Conservation (phyloP, 2,113 vertebrate genomes). For the Phycodurus eques region DNA sequence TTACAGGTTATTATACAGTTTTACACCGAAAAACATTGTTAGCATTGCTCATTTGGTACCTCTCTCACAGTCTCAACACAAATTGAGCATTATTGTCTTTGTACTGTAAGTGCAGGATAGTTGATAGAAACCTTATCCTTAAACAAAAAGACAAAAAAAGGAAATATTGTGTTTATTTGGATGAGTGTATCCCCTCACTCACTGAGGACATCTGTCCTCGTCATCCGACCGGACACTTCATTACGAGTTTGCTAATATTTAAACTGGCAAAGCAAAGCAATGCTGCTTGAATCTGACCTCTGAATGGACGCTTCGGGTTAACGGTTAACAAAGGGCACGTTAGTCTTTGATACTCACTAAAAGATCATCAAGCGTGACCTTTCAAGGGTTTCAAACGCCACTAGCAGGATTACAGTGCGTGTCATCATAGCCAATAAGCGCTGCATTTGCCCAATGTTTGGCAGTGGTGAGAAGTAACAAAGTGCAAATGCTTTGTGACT, state of each 20-base stretch:
- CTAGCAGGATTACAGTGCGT: background rate
- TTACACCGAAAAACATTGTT: no score
- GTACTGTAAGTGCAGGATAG: no score
- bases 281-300: slow-evolving; percentile 40
- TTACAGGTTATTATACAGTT: no score
- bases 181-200: background rate
- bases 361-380: slow-evolving; percentile 28
- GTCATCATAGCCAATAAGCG: background rate
- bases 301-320: slow-evolving; percentile 49
- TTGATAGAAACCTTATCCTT: no score
- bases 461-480: no score
- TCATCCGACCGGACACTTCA: slow-evolving; percentile 42
- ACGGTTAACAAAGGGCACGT: slow-evolving; percentile 63
- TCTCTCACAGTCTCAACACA: no score
- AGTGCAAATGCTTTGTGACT: no score
- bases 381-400: background rate
- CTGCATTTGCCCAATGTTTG: background rate
- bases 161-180: background rate
- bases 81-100: no score
- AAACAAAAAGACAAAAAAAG: no score
- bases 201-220: background rate
- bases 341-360: slow-evolving; percentile 1
- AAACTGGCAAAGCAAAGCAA: slow-evolving; percentile 49
- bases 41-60: no score
- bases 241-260: slow-evolving; percentile 67